These are phyloP conservation scores for Arion vulgaris DNA, from an alignment of 1,140 invertebrate genomes.

Conservation along the genomic window DNA sequence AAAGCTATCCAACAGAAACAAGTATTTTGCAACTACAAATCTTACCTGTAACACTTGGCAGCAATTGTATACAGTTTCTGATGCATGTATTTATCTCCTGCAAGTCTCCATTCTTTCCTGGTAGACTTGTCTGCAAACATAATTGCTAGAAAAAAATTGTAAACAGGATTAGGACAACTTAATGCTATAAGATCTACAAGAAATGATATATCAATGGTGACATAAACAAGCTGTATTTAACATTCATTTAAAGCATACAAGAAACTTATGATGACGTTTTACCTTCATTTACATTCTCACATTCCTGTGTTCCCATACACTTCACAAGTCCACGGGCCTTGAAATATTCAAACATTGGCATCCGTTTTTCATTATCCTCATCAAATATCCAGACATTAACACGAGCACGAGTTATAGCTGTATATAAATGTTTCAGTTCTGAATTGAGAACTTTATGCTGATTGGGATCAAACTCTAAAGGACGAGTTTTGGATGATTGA, in stretches of 20 bases:
- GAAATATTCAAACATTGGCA: conserved; percentile 68
- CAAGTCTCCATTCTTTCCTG: conserved; percentile 57
- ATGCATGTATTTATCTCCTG: conserved; percentile 65
- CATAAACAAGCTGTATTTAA: no score
- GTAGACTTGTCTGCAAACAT: conserved; percentile 65
- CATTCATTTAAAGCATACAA: no score
- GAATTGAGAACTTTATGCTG: conserved; percentile 68
- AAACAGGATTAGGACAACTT: not conserved
- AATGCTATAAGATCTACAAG: no score
- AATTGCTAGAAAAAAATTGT: conserved; percentile 38
- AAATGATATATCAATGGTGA: no score
- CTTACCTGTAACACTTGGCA: conserved; percentile 61
- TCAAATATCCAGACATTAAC: conserved; percentile 70
- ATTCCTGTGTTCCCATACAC: conserved; percentile 34
- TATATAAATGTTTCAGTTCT: conserved; percentile 66
- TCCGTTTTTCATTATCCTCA: conserved; percentile 56
- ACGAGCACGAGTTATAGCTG: conserved; percentile 60
- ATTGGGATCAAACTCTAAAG: conserved; percentile 64
- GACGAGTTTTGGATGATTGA: conserved; percentile 54
- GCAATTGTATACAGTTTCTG: conserved; percentile 61
- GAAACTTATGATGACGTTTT: not conserved
- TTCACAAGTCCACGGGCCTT: conserved; percentile 54
- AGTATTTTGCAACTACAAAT: not conserved
- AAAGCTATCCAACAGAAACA: no score
- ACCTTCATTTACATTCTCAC: conserved; percentile 16